Evolutionary conservation across 1,140 invertebrate species (phyloP), one percentile per base, ranked within the genome.

Genomic region (Drosophila ohnishii): DNA sequence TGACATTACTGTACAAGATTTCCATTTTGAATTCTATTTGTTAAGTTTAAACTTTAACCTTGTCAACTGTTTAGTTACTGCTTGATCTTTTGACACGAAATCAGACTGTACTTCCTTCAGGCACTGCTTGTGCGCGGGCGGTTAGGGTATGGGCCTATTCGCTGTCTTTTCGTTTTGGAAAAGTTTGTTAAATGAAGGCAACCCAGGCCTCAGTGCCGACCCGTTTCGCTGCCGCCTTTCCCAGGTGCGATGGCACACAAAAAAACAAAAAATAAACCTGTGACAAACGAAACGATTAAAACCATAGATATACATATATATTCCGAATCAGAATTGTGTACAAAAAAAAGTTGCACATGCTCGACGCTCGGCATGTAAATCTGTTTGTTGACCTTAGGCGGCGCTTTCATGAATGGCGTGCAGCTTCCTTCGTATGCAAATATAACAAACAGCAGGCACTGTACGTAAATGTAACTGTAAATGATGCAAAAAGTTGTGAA

Each of bases 211-310:
- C n/a, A 42, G 34, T 28, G 25, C 25, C 25, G 25, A 60, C 34
- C 35, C 47, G 75, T 60, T 65, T 59, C 40, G 48, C 57, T 73
- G 64, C 57, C 42, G 48, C 67, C 34, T 66, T 74, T 61, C 32
- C 32, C 78, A 75, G 78, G 67, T 83, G 80, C 75, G 80, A 75
- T 75, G 64, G 71, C 71, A 71, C 53, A 76, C 61, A 72, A 84
- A 80, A 60, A 65, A 37, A 14, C 39, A 16, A 5, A 34, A 4
- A 47, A 28, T 42, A 62, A 75, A 71, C 50, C 55, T 59, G 71
- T 79, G 74, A 84, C 64, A 83, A 69, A 85, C 61, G 61, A 51
- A 65, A 42, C 63, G 42, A 65, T 37, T 62, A 63, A 45, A 35
- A 42, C 16, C 28, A 40, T 13, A 66, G 32, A 60, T 62, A 66